These are phyloP conservation scores for Psittacula derbiana DNA, from an alignment of 2,797 vertebrate genomes.

Conservation along the genomic window DNA sequence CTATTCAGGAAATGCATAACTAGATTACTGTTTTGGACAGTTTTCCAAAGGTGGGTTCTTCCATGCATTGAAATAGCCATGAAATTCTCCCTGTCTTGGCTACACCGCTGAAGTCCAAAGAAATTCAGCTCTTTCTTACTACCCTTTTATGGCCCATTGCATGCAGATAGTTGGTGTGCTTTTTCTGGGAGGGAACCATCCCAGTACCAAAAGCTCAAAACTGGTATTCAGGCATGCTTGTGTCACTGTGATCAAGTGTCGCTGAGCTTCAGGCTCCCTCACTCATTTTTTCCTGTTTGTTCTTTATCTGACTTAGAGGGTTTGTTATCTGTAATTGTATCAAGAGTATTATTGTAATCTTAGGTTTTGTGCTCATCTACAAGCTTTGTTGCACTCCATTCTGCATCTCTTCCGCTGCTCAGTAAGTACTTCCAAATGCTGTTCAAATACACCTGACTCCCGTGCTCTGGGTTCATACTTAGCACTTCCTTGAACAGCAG, in stretches of 20 bases:
- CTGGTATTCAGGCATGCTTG: neutral
- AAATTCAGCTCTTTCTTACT: neutral
- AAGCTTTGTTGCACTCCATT: neutral
- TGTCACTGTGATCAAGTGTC: neutral
- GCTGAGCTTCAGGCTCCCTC: neutral
- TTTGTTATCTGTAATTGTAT: neutral
- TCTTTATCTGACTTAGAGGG: neutral
- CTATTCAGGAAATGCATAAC: neutral
- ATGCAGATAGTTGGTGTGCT: neutral
- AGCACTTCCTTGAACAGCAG: neutral
- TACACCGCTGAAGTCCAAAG: neutral
- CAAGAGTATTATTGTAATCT: neutral
- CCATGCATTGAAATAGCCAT: neutral
- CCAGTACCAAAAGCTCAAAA: neutral
- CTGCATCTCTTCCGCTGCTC: neutral
- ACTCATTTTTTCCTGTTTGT: neutral
- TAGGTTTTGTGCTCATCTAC: neutral
- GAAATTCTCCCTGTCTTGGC: neutral
- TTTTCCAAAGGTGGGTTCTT: neutral
- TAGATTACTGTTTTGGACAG: neutral
- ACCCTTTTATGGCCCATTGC: neutral
- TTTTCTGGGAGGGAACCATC: neutral
- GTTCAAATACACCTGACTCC: neutral
- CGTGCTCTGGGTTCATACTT: neutral
- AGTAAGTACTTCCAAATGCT: neutral